A percentile compares a stretch with the other conserved stretches of the same genome.
Conservation (phyloP, 30 jellyfish, hydroid and myxozoan genomes). For the Hydractinia symbiolongicarpus region DNA sequence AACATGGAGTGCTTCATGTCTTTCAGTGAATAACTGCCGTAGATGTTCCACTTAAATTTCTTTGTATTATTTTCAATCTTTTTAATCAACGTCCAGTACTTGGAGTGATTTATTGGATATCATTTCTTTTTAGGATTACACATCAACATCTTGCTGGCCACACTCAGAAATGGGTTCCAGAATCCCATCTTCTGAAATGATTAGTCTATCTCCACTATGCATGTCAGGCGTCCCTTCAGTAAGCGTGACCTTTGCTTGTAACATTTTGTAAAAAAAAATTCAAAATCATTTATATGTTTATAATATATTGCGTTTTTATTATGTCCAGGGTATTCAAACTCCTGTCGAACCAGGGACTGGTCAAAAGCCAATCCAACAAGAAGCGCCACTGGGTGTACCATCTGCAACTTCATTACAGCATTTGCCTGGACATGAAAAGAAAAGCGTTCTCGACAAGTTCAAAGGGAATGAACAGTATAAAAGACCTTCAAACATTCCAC, state of each 20-base stretch:
- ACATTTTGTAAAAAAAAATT: neutral
- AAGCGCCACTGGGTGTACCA: constrained; percentile 12
- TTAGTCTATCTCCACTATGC: constrained; percentile 82
- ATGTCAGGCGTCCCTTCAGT: constrained; percentile 53
- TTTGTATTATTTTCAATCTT: too few relatives aligned
- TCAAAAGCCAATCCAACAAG: constrained; percentile 23
- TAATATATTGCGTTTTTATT: neutral
- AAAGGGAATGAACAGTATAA: constrained; percentile 30
- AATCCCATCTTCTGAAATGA: constrained; percentile 88
- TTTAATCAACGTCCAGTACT: too few relatives aligned
- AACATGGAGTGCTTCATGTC: too few relatives aligned
- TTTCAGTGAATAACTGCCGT: too few relatives aligned
- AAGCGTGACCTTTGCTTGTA: neutral
- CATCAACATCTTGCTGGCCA: constrained; percentile 30
- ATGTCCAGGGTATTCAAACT: constrained; percentile 36
- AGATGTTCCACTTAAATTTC: too few relatives aligned
- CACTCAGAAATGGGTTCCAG: constrained; percentile 84
- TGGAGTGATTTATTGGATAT: neutral
- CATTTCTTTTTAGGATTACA: constrained; percentile 15
- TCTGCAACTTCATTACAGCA: constrained; percentile 18
- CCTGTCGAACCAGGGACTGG: constrained; percentile 29
- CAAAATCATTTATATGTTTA: too few relatives aligned
- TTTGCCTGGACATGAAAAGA: constrained; percentile 12
- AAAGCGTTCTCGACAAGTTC: constrained; percentile 24
- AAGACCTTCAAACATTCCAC: neutral